These are phyloP conservation scores for Cephus nigrinus DNA, from an alignment of 2,888 invertebrate species.

Conservation along the genomic window DNA sequence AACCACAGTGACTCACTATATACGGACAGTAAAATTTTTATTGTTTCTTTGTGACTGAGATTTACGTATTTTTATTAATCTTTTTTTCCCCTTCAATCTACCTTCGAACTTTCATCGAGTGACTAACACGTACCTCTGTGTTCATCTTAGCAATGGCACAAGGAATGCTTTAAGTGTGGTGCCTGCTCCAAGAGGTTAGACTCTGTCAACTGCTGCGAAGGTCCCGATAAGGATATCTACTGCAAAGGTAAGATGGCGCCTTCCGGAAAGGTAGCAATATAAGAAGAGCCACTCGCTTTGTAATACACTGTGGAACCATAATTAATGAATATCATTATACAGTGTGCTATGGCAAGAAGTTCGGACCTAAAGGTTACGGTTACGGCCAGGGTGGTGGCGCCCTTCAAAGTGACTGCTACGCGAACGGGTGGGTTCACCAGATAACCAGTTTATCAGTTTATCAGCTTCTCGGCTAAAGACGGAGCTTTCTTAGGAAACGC, in stretches of 20 bases:
- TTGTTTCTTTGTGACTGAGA: constrained; percentile 24
- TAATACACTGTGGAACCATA: constrained; percentile 9
- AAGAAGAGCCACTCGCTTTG: neutral
- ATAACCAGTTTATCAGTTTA: constrained; percentile 77
- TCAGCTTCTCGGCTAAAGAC: constrained; percentile 71
- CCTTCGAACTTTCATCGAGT: constrained; percentile 35
- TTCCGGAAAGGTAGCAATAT: constrained; percentile 22
- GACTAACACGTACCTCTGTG: constrained; percentile 57
- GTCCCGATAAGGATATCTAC: constrained; percentile 95
- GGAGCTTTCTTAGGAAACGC: neutral
- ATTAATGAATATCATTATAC: constrained; percentile 61
- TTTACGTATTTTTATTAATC: constrained; percentile 19
- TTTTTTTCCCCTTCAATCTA: constrained; percentile 13
- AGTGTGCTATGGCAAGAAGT: constrained; percentile 97
- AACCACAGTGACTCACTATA: neutral
- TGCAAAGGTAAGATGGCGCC: constrained; percentile 82
- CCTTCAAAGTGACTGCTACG: constrained; percentile 88
- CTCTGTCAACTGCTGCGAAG: constrained; percentile 92
- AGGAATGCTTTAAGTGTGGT: constrained; percentile 93
- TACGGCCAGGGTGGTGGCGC: constrained; percentile 97
- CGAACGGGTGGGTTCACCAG: constrained; percentile 79
- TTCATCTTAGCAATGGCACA: constrained; percentile 86
- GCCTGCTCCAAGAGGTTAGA: constrained; percentile 88
- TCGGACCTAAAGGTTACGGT: constrained; percentile 97
- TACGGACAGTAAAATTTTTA: neutral